Conservation (phyloP, 2,113 vertebrate genomes). For the Tyto alba region DNA sequence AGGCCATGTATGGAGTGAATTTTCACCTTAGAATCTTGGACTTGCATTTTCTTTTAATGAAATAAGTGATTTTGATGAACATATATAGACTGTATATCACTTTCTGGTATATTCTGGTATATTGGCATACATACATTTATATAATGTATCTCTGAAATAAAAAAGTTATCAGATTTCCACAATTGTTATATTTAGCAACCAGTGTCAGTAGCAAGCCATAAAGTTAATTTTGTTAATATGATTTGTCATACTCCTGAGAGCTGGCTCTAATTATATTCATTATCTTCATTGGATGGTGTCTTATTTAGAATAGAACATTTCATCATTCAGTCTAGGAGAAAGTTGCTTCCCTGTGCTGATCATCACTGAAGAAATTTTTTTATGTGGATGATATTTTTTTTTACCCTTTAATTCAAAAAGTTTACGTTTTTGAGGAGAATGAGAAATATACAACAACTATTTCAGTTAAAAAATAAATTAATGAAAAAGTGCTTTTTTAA, state of each 20-base stretch:
- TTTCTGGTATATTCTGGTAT: background rate
- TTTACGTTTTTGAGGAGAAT: background rate
- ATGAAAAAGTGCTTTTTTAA: background rate
- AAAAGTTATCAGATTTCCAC: background rate
- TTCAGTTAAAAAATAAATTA: background rate
- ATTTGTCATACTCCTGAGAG: constrained; percentile 24
- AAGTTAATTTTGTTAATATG: constrained; percentile 37
- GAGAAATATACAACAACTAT: background rate
- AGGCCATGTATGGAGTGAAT: background rate
- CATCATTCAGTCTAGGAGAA: background rate
- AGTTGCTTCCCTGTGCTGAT: background rate
- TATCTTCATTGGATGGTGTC: background rate
- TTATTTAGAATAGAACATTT: constrained; percentile 8
- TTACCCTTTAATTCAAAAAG: background rate
- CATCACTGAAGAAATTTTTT: background rate
- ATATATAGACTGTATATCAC: background rate
- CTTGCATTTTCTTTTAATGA: background rate
- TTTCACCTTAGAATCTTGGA: background rate
- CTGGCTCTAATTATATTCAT: constrained; percentile 40
- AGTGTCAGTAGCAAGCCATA: background rate
- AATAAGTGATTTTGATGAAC: background rate
- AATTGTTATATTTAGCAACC: background rate
- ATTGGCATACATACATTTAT: background rate
- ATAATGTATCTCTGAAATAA: background rate
- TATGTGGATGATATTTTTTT: background rate